Base-by-base conservation (phyloP, 1,140 invertebrate species). In the Cydia amplana region DNA sequence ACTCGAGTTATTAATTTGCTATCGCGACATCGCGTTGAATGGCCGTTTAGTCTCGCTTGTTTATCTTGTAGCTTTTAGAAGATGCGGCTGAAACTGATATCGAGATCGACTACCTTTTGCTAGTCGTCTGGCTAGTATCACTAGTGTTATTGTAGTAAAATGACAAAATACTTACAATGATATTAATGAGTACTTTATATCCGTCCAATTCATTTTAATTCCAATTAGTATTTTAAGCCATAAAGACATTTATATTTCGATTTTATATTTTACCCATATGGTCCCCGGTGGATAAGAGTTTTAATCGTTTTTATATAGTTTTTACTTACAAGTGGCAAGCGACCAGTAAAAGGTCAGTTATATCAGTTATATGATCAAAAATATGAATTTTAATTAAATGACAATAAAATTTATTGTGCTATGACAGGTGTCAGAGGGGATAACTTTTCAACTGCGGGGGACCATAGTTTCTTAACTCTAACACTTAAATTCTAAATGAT, bases 401-500 rank as follows among this genome's bases (percentile, higher is more conserved):
- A 18, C n/a, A 51, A 18, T 51, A 51, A n/a, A 49, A 18, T 51
- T 6, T 18, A 51, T n/a, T n/a, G 5, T 2, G 14, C 10, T 46
- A 16, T 49, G 46, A 49, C 16, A 16, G 12, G 36, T 40, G 36
- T 40, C 7, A 40, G 43, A 46, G 36, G 14, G 46, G 2, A 60
- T 23, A n/a, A 20, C 18, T 23, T 32, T 51, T 60, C 18, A 23
- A 9, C 7, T 60, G 55, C 55, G 2, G 7, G 6, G 55, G 55
- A 12, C 55, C 20, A 60, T 60, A 23, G 20, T 60, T 60, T 60
- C 18, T 60, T 20, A 60, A 60, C 51, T 20, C 9, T 60, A 23
- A 80, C 73, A 77, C 74, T 75, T 73, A 78, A 78, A 80, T 82
- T 65, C 36, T 40, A 40, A 40, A 40, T 40, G 36, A 64, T 64